Evolutionary conservation across 2,888 invertebrate species (phyloP).

Genomic region (Enchytraeus crypticus): DNA sequence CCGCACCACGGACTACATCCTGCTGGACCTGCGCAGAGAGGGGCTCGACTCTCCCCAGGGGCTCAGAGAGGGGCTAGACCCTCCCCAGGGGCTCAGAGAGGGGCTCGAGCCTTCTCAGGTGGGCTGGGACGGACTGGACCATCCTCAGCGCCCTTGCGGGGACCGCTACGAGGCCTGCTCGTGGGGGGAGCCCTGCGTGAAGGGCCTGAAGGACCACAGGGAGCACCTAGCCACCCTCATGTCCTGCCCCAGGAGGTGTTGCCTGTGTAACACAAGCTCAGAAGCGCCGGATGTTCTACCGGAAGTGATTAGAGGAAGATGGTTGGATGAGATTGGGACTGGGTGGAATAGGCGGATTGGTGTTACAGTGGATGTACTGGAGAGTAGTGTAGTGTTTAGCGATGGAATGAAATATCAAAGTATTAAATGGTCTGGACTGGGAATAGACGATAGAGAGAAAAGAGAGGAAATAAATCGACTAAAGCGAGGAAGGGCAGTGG

Average conservation of each 20-base stretch:
- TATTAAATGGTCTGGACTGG: background rate
- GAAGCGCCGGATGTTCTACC: background rate
- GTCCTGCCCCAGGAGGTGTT: background rate
- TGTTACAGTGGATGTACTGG: background rate
- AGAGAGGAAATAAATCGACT: background rate
- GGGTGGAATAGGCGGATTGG: background rate
- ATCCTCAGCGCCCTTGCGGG: background rate
- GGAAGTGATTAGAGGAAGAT: background rate
- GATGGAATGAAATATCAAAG: background rate
- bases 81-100: background rate
- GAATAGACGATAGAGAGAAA: background rate
- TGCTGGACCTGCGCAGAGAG: background rate
- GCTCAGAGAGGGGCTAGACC: background rate
- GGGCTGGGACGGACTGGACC: background rate
- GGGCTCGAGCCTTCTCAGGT: background rate
- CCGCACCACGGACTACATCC: background rate
- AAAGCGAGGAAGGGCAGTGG: background rate
- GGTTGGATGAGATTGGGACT: background rate
- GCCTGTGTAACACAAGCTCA: background rate
- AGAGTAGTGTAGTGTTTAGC: background rate
- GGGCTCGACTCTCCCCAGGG: background rate
- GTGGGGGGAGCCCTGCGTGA: background rate
- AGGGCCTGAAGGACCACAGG: background rate
- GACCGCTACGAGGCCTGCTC: slow-evolving; percentile 3
- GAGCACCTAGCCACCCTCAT: background rate